A percentile compares a stretch with the other conserved stretches of the same genome.
Conservation (phyloP, 2,888 invertebrate genomes). For the Lasioglossum oenotherae region DNA sequence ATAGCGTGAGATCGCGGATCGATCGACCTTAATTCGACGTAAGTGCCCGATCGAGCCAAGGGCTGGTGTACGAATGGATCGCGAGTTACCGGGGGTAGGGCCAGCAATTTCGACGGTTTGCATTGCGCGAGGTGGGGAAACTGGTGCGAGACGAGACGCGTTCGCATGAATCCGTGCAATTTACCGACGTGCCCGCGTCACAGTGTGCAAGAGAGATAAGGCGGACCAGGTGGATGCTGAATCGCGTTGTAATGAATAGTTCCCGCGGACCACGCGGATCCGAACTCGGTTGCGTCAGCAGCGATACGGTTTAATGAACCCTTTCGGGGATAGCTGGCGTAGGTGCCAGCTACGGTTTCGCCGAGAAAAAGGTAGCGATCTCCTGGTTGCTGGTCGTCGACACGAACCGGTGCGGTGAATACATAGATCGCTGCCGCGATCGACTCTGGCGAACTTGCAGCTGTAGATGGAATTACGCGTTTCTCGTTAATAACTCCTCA, state of each 20-base stretch:
- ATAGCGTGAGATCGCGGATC: slow-evolving; percentile 35
- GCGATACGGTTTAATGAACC: slow-evolving; percentile 42
- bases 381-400: background rate
- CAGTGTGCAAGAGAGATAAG: slow-evolving; percentile 53
- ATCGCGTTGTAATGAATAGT: slow-evolving; percentile 48
- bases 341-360: background rate
- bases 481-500: too few relatives aligned
- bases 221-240: slow-evolving; percentile 43
- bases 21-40: slow-evolving; percentile 52
- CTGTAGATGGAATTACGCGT: background rate
- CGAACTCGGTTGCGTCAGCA: slow-evolving; percentile 33
- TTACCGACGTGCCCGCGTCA: slow-evolving; percentile 42
- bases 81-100: slow-evolving; percentile 6
- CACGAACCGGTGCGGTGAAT: background rate
- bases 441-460: background rate
- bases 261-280: slow-evolving; percentile 22
- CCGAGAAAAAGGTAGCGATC: background rate
- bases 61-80: slow-evolving; percentile 10
- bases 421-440: background rate
- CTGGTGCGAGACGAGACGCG: slow-evolving; percentile 52
- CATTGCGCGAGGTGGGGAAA: slow-evolving; percentile 2
- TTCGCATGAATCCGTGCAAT: slow-evolving; percentile 61
- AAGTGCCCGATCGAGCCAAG: slow-evolving; percentile 32
- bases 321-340: slow-evolving; percentile 19
- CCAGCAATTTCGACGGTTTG: slow-evolving; percentile 30